These are phyloP conservation scores for Philereme transversata DNA, from an alignment of 2,888 invertebrate genomes.

Conservation along the genomic window DNA sequence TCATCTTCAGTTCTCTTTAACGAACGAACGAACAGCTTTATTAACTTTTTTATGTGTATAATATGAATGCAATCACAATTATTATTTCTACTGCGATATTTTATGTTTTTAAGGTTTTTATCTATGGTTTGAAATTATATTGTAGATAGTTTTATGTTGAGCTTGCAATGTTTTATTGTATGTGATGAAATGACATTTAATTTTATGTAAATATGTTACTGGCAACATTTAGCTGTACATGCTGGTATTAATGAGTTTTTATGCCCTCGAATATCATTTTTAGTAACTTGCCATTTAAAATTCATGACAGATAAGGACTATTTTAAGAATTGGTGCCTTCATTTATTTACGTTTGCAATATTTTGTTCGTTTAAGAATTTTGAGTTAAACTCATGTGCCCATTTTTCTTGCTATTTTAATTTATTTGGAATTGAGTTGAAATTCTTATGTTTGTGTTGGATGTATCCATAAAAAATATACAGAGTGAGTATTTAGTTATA, in stretches of 20 bases:
- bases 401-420: slow-evolving; percentile 68
- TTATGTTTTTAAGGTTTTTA: slow-evolving; percentile 20
- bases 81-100: slow-evolving; percentile 24
- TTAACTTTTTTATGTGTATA: slow-evolving; percentile 30
- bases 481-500: slow-evolving; percentile 53
- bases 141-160: slow-evolving; percentile 34
- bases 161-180: slow-evolving; percentile 34
- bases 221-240: slow-evolving; percentile 55
- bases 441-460: slow-evolving; percentile 50
- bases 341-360: slow-evolving; percentile 32
- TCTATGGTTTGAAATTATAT: slow-evolving; percentile 23
- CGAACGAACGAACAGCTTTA: slow-evolving; percentile 28
- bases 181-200: slow-evolving; percentile 43
- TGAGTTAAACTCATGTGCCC: slow-evolving; percentile 78
- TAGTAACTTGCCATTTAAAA: slow-evolving; percentile 63
- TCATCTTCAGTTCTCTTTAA: slow-evolving; percentile 15
- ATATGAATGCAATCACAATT: slow-evolving; percentile 29
- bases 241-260: slow-evolving; percentile 43
- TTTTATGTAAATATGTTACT: slow-evolving; percentile 56
- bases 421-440: slow-evolving; percentile 52
- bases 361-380: slow-evolving; percentile 46
- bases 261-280: slow-evolving; percentile 59
- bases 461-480: slow-evolving; percentile 49
- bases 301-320: slow-evolving; percentile 33
- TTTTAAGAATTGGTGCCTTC: slow-evolving; percentile 38